Evolutionary conservation across 2,113 vertebrate species (phyloP).

Genomic region (Onychostoma macrolepis): DNA sequence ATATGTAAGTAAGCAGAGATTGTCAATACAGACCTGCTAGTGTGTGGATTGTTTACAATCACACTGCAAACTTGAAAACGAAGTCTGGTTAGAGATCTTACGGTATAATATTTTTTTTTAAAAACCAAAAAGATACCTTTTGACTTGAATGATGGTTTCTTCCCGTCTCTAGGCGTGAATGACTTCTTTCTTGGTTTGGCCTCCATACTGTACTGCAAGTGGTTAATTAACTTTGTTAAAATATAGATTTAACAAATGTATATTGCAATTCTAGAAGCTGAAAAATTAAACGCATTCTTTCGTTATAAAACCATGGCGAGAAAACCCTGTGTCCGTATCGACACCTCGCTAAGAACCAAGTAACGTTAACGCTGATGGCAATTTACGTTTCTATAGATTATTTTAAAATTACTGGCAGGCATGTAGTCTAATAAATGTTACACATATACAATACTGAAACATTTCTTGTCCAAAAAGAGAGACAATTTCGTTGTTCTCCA

Average conservation of each 20-base stretch:
- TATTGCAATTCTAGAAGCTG: not conserved
- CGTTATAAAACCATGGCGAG: not conserved
- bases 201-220: constrained; percentile 62
- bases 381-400: not conserved
- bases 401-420: not conserved
- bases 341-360: not conserved
- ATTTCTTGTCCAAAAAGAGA: not conserved
- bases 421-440: not conserved
- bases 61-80: not conserved
- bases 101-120: not conserved
- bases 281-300: too few species aligned
- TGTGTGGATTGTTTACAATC: not conserved
- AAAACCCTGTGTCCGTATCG: too few species aligned
- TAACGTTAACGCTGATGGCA: too few species aligned
- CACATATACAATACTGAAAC: not conserved
- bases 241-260: not conserved
- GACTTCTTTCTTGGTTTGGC: constrained; percentile 68
- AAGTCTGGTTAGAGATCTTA: not conserved
- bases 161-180: constrained; percentile 66
- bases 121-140: constrained; percentile 64
- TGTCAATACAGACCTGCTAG: not conserved
- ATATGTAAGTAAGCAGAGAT: too few species aligned
- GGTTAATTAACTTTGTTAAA: not conserved
- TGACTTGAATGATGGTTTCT: constrained; percentile 68
- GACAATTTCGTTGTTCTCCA: not conserved